These are phyloP conservation scores for Formica selysi DNA, from an alignment of 1,140 invertebrate species.

Conservation along the genomic window DNA sequence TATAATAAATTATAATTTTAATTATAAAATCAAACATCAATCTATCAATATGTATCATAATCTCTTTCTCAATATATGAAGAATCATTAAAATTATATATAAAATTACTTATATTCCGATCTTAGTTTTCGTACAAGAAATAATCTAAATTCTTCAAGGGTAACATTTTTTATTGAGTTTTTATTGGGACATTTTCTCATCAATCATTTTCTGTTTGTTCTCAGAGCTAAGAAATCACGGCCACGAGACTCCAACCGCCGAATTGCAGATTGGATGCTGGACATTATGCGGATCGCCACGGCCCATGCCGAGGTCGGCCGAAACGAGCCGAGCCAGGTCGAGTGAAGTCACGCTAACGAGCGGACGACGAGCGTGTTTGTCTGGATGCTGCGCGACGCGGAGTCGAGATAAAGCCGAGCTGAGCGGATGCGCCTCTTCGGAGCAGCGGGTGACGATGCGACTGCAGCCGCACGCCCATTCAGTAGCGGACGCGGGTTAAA, in stretches of 20 bases:
- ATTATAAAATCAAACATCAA: not conserved
- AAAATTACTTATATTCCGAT: not conserved
- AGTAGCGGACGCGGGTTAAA: constrained; percentile 53
- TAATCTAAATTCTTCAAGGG: not conserved
- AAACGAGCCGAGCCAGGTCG: constrained; percentile 51
- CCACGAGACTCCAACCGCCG: constrained; percentile 32
- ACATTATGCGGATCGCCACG: constrained; percentile 45
- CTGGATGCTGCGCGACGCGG: constrained; percentile 30
- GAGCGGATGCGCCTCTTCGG: constrained; percentile 58
- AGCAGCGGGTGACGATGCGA: constrained; percentile 49
- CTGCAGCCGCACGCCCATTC: constrained; percentile 55
- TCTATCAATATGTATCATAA: not conserved
- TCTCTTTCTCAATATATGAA: not conserved
- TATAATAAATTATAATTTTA: not conserved
- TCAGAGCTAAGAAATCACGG: constrained; percentile 13
- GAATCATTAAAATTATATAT: not conserved
- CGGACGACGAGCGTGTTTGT: constrained; percentile 7
- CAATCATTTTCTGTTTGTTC: not conserved
- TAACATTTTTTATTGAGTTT: not conserved
- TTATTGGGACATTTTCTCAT: not conserved
- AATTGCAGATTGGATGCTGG: constrained; percentile 53
- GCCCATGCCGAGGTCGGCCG: constrained; percentile 33
- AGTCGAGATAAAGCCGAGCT: constrained; percentile 63
- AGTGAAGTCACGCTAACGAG: constrained; percentile 46
- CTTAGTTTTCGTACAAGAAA: not conserved